Evolutionary conservation across 2,888 invertebrate species (phyloP).

Genomic region (Ennomos erosarius): DNA sequence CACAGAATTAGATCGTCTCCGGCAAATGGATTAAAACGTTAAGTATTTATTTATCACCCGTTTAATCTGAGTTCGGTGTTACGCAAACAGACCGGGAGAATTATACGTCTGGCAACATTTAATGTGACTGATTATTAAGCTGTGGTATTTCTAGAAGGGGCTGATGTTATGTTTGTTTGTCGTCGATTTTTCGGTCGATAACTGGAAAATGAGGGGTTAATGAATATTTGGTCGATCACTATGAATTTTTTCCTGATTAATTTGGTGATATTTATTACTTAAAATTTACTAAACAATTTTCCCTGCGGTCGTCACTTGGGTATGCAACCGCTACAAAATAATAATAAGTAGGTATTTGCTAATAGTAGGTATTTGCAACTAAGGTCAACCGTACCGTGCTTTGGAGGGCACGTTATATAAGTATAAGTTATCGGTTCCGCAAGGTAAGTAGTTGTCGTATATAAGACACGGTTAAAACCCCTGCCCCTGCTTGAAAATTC

Average conservation of each 20-base stretch:
- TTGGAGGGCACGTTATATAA: too few relatives aligned
- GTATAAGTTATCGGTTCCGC: too few relatives aligned
- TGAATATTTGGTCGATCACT: slow-evolving; percentile 13
- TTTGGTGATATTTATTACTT: too few relatives aligned
- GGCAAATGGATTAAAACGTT: slow-evolving; percentile 78
- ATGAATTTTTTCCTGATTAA: neutral
- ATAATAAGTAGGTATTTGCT: too few relatives aligned
- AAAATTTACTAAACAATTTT: too few relatives aligned
- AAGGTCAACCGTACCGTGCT: too few relatives aligned
- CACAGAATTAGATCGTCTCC: slow-evolving; percentile 67
- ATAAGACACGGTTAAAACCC: too few relatives aligned
- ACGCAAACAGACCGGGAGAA: slow-evolving; percentile 74
- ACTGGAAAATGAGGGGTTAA: slow-evolving; percentile 30
- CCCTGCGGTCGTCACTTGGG: too few relatives aligned
- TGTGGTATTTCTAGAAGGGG: slow-evolving; percentile 31
- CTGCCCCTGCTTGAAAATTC: too few relatives aligned
- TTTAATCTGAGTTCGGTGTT: slow-evolving; percentile 74
- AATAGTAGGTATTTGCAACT: too few relatives aligned
- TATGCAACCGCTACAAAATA: too few relatives aligned
- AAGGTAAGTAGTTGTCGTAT: too few relatives aligned
- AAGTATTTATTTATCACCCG: slow-evolving; percentile 80
- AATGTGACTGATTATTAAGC: slow-evolving; percentile 26
- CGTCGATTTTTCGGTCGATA: slow-evolving; percentile 32
- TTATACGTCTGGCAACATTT: slow-evolving; percentile 71
- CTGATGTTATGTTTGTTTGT: slow-evolving; percentile 21